Evolutionary conservation across 2,113 vertebrate genomes (phyloP).

Genomic region (Maccullochella peelii): DNA sequence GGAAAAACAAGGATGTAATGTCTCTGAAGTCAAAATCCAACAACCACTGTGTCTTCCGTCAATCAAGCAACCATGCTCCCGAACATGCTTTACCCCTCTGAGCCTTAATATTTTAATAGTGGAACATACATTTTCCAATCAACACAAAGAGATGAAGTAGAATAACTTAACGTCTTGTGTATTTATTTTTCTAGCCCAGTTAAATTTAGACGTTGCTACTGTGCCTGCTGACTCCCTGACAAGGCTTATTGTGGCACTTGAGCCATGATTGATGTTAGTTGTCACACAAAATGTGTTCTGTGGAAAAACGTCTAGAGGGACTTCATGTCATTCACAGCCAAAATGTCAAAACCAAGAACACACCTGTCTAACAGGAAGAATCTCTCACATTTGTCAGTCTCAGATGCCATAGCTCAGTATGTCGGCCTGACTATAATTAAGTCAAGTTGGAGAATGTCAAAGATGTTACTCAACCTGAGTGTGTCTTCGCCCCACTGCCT

Average conservation of each 20-base stretch:
- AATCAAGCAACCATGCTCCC: background rate
- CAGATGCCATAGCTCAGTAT: background rate
- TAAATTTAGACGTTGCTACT: background rate
- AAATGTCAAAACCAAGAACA: too few species aligned
- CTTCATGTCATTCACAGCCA: too few species aligned
- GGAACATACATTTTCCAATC: background rate
- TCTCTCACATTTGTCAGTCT: background rate
- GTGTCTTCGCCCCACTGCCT: background rate
- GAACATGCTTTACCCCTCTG: background rate
- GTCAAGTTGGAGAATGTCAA: background rate
- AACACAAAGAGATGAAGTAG: background rate
- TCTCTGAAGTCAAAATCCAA: background rate
- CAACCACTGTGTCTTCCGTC: background rate
- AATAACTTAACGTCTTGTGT: background rate
- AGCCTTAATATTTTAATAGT: background rate
- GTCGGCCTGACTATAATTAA: background rate
- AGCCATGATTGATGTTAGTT: too few species aligned
- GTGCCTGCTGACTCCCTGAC: too few species aligned
- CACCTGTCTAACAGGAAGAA: slow-evolving; percentile 6
- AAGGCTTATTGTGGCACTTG: too few species aligned
- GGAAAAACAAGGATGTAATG: background rate
- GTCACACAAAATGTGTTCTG: too few species aligned
- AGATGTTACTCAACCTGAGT: background rate
- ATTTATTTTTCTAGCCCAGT: background rate
- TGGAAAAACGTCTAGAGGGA: too few species aligned